Base-by-base conservation (phyloP, 1,140 invertebrate species). In the Drosophila sp. region DNA sequence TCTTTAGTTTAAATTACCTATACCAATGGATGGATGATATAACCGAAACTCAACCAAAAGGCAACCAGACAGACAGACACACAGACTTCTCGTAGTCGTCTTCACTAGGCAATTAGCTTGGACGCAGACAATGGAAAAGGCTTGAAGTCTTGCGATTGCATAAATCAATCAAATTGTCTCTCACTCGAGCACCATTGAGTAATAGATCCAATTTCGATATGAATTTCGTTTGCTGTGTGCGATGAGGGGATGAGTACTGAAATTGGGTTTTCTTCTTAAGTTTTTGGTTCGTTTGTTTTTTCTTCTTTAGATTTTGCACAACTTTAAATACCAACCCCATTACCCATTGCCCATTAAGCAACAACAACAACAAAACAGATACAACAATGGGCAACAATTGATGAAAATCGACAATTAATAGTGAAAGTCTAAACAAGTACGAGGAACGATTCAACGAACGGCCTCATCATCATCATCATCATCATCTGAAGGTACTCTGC, bases 121-220 rank as follows among this genome's bases (percentile, higher is more conserved):
- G 10, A 76, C 58, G 41, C 62, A 64, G 44, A 85, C 78, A 85
- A 85, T 85, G 81, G 66, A 64, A 86, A 75, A 74, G 78, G 73
- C 77, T 67, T 67, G 60, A 69, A 23, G 35, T 61, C 44, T 60
- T 44, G 58, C 67, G 74, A 89, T 89, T 89, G 84, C 84, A 90
- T 89, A 89, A 89, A 89, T 89, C 84, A 89, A 89, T 89, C 84
- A 89, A 89, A 90, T 89, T 89, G 84, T 84, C 80, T 85, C 80
- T 80, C 80, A 84, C 80, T 84, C 74, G 76, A 62, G 61, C 80
- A 67, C 55, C 80, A 89, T 89, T 89, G 84, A 80, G 84, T 90
- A 89, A 89, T 89, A 89, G 84, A 90, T 90, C 77, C 85, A 89
- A 89, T 89, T 89, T 90, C 85, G 84, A 89, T 89, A 89, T 89